phyloP scores from a whole-genome alignment of 2,113 vertebrate species.

The Gila orcuttii region DNA sequence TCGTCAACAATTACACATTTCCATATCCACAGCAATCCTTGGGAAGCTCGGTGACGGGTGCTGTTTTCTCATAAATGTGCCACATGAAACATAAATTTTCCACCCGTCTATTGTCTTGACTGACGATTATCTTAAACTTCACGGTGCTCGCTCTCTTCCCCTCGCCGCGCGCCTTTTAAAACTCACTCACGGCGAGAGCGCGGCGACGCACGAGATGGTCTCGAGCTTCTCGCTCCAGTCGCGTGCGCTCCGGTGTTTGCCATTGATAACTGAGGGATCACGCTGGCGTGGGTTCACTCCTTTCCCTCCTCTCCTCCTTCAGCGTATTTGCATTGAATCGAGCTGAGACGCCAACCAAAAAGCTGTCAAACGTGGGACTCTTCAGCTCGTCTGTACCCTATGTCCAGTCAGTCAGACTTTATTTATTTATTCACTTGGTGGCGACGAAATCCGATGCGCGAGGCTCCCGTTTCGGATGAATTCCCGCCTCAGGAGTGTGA shows the following conservation, averaged over 20 bases:
- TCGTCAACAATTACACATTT: background rate
- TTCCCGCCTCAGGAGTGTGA: background rate
- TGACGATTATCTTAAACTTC: slow-evolving; percentile 19
- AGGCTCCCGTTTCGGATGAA: background rate
- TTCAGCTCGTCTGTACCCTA: background rate
- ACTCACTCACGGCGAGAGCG: slow-evolving; percentile 28
- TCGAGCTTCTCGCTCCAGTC: slow-evolving; percentile 15
- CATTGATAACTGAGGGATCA: slow-evolving; percentile 38
- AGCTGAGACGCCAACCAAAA: background rate
- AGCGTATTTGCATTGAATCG: slow-evolving; percentile 46
- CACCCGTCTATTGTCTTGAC: slow-evolving; percentile 4
- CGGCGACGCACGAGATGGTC: slow-evolving; percentile 25
- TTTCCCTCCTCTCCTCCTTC: slow-evolving; percentile 6
- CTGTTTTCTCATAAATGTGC: slow-evolving; percentile 3
- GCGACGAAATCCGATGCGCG: background rate
- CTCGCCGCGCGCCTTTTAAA: slow-evolving; percentile 27
- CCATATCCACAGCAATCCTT: background rate
- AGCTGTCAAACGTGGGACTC: slow-evolving; percentile 7
- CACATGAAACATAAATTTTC: background rate
- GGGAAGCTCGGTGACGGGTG: background rate
- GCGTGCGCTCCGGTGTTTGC: slow-evolving; percentile 43
- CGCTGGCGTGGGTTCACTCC: slow-evolving; percentile 12
- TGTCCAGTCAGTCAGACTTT: slow-evolving; percentile 29
- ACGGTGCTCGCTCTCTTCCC: slow-evolving; percentile 13
- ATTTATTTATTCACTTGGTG: slow-evolving; percentile 8